Evolutionary conservation across 2,888 invertebrate species (phyloP).

Genomic region (Arenicola marina): DNA sequence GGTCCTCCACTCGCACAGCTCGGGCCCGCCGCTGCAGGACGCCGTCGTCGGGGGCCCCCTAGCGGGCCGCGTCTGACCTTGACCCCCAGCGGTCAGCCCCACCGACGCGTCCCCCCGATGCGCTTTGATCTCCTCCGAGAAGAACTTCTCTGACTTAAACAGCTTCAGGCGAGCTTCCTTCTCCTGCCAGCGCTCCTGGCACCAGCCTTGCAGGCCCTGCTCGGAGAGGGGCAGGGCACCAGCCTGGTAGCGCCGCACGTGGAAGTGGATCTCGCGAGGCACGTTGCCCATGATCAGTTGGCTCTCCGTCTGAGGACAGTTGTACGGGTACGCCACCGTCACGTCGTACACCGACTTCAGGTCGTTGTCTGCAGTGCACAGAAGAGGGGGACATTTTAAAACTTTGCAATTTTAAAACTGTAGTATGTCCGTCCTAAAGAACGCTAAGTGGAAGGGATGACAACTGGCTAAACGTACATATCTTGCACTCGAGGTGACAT

Average conservation of each 20-base stretch:
- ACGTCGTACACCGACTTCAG: slow-evolving; percentile 82
- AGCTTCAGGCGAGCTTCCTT: slow-evolving; percentile 57
- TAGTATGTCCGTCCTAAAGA: too few relatives aligned
- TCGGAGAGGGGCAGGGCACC: slow-evolving; percentile 36
- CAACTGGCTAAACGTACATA: too few relatives aligned
- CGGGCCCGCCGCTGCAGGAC: background rate
- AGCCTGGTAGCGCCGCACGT: slow-evolving; percentile 66
- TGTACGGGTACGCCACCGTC: slow-evolving; percentile 81
- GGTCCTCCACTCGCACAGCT: background rate
- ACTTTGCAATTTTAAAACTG: too few relatives aligned
- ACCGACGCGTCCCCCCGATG: too few relatives aligned
- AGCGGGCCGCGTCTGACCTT: background rate
- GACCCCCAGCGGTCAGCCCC: too few relatives aligned
- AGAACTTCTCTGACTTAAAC: slow-evolving; percentile 31
- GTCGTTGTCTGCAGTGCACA: slow-evolving; percentile 63
- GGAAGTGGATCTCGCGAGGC: slow-evolving; percentile 77
- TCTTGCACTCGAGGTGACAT: too few relatives aligned
- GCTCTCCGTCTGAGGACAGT: slow-evolving; percentile 75
- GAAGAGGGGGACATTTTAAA: background rate
- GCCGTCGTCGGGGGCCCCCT: background rate
- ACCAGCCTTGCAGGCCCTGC: slow-evolving; percentile 50
- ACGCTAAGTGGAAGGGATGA: too few relatives aligned
- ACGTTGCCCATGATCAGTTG: slow-evolving; percentile 73
- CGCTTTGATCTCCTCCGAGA: background rate
- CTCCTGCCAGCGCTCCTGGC: slow-evolving; percentile 54